phyloP scores from a whole-genome alignment of 2,113 vertebrate species.

The Psophia crepitans region DNA sequence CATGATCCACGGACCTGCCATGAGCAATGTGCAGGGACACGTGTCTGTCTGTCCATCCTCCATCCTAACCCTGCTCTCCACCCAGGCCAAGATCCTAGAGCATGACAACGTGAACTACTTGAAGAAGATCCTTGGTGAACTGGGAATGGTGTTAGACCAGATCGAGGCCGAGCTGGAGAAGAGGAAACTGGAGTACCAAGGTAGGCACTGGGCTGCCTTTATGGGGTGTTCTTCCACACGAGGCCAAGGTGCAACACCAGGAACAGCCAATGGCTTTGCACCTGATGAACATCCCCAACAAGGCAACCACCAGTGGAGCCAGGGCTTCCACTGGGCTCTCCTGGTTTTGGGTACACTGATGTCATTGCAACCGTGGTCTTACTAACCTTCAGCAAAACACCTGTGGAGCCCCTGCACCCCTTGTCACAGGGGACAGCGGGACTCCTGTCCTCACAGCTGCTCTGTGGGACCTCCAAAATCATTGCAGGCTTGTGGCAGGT shows the following conservation, averaged over 20 bases:
- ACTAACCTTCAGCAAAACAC: background rate
- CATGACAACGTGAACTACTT: constrained; percentile 96
- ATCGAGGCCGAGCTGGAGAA: constrained; percentile 97
- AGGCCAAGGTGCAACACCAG: background rate
- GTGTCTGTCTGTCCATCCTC: rapidly evolving
- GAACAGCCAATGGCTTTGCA: background rate
- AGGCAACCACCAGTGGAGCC: no score
- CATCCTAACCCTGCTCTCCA: background rate
- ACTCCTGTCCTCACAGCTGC: background rate
- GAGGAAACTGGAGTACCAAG: constrained; percentile 94
- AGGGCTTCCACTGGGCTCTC: background rate
- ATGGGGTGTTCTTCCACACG: rapidly evolving
- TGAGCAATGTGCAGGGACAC: rapidly evolving
- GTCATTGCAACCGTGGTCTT: background rate
- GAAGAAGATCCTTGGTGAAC: constrained; percentile 94
- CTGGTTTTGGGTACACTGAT: background rate
- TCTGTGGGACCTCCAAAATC: background rate
- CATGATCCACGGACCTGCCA: background rate
- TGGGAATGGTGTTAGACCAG: constrained; percentile 96
- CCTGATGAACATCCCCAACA: background rate
- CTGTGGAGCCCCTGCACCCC: rapidly evolving
- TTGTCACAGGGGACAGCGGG: background rate
- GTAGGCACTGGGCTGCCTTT: constrained; percentile 61
- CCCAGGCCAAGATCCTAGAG: constrained; percentile 94
- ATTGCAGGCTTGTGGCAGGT: background rate